These are phyloP conservation scores for Atherinosoma microstoma DNA, from an alignment of 2,797 vertebrate species.

Conservation along the genomic window DNA sequence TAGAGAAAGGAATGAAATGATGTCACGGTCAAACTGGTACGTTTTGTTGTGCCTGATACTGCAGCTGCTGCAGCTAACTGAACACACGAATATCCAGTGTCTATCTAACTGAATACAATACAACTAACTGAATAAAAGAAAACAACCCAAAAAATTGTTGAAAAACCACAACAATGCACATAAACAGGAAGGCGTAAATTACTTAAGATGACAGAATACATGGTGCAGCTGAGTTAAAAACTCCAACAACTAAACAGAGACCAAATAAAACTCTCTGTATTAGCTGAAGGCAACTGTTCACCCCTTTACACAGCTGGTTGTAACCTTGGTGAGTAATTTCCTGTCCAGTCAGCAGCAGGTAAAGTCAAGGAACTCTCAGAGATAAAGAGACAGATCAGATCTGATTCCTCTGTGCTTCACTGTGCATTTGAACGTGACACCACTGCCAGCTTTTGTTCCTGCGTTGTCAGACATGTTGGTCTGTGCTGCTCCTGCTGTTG, in stretches of 20 bases:
- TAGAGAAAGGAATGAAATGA: background rate
- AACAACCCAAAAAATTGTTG: background rate
- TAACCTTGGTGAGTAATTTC: constrained; percentile 24
- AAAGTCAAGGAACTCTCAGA: constrained; percentile 9
- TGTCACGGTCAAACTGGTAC: background rate
- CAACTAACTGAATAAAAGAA: too few species aligned
- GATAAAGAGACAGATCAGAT: constrained; percentile 27
- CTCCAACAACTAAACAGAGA: background rate
- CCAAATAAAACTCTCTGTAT: background rate
- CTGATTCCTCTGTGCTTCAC: background rate
- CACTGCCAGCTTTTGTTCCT: constrained; percentile 20
- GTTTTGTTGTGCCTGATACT: background rate
- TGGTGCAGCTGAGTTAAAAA: background rate
- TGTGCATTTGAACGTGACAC: constrained; percentile 10
- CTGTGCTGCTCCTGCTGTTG: constrained; percentile 5
- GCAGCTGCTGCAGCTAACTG: background rate
- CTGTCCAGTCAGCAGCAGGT: constrained; percentile 27
- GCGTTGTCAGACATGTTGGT: constrained; percentile 23
- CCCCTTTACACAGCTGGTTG: background rate
- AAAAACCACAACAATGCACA: background rate
- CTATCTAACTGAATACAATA: background rate
- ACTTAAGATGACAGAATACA: background rate
- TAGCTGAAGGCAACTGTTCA: background rate
- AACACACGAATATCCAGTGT: background rate
- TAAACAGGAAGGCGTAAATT: too few species aligned